A percentile compares a stretch with the other conserved stretches of the same genome.
Evolutionary conservation across 2,797 vertebrate species (phyloP).

Genomic region (Eutrigla gurnardus): DNA sequence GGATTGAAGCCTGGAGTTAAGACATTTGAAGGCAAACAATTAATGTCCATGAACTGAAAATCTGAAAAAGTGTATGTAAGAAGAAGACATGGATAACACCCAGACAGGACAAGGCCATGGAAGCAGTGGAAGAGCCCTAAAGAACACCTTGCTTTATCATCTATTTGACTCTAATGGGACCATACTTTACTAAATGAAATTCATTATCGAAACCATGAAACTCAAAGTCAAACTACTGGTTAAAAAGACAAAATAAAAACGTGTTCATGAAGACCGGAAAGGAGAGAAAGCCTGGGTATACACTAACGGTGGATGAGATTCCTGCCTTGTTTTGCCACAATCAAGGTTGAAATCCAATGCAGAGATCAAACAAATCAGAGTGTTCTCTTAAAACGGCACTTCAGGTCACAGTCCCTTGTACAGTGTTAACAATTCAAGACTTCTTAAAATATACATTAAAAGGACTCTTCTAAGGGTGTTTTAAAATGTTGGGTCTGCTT

Average conservation of each 20-base stretch:
- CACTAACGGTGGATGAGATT: too few relatives aligned
- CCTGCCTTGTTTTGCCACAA: not conserved
- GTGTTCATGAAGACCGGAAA: not conserved
- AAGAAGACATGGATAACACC: not conserved
- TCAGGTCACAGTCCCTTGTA: not conserved
- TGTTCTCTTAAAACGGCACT: not conserved
- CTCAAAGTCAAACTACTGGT: not conserved
- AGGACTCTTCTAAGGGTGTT: not conserved
- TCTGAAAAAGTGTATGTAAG: not conserved
- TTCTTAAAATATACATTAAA: conserved; percentile 8
- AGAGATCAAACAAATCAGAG: not conserved
- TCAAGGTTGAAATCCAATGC: not conserved
- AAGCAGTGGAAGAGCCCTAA: too few relatives aligned
- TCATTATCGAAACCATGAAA: too few relatives aligned
- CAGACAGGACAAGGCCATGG: not conserved
- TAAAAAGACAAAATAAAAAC: not conserved
- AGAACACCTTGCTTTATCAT: too few relatives aligned
- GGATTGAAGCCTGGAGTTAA: not conserved
- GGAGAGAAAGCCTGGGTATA: not conserved
- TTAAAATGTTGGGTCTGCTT: not conserved
- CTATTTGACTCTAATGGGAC: too few relatives aligned
- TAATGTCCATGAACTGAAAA: not conserved
- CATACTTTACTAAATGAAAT: too few relatives aligned
- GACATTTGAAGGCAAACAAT: too few relatives aligned
- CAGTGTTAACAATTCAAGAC: not conserved